Base-by-base conservation (phyloP, 2,888 invertebrate species). In the Plebejus argus region DNA sequence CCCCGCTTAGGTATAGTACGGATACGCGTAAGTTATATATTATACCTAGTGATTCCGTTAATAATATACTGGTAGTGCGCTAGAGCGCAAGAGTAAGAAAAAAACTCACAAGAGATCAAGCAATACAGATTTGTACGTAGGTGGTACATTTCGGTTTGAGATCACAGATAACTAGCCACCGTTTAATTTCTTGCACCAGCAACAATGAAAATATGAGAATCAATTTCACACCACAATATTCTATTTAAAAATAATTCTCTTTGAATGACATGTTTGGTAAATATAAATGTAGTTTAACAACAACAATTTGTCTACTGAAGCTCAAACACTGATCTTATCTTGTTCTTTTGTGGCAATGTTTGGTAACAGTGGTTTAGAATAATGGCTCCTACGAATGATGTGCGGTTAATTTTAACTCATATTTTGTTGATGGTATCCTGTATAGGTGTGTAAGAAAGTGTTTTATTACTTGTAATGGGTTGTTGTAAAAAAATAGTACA, bases 231-330 rank as follows among this genome's bases (percentile, higher is more conserved):
- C 86, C 85, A 86, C 86, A 87, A 85, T 85, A 83, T 82, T 83
- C 82, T 82, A 82, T 86, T 89, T 85, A 83, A 86, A 45, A 86
- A 86, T 84, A 85, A 86, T 85, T 86, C 85, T 78, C 78, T 78
- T 78, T 85, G 86, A 89, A 88, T 89, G 92, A 90, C 91, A 90
- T 93, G 90, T 93, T 93, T 92, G 90, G 91, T 88, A 92, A 93
- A 93, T 89, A 93, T 82, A 85, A 85, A 83, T 85, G 85, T 86
- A 56, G 71, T 85, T 86, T 85, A 86, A 83, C 82, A 84, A 81
- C 82, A 84, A 91, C 90, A 91, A 91, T 92, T 91, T 91, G 91
- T 92, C 87, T 86, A 86, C 83, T 87, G 85, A 85, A 85, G 89
- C 89, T 83, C 83, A 84, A 88, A 83, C 85, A 89, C 86, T 87